Base-by-base conservation (phyloP, 2,113 vertebrate species). In the Macquaria ambigua region DNA sequence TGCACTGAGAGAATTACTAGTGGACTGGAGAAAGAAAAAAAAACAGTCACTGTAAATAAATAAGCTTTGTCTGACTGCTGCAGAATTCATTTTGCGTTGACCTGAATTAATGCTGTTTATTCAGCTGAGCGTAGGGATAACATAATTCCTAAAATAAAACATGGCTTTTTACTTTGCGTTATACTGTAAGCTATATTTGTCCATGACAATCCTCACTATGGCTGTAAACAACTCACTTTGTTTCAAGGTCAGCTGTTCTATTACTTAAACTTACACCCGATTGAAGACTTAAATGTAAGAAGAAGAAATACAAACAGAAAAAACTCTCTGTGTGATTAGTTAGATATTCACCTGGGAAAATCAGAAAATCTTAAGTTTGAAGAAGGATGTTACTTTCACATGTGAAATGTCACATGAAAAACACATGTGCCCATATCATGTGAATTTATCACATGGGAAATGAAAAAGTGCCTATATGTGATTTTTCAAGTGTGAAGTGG, bases 51-150 rank as follows among this genome's bases (percentile, higher is more conserved):
- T 69, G 79, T 69, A 89, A 87, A 90, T 69, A 89, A 87, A 90
- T 87, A 87, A 50, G 34, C 63, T 68, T 62, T 25, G 16, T 77
- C 55, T 46, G 85, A 83, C 77, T 63, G 88, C 77, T 71, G 86
- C 75, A 79, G 61, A 79, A 86, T 73, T 55, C 68, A 79, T 89
- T 90, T 70, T 23, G 46, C 8, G 20, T n/a, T 87, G 87, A 93
- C 86, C 93, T 83, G 82, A 83, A 89, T 91, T 87, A 79, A 87
- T 79, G 68, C 46, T 4, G 87, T 87, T 88, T 87, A 85, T 46
- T 87, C 87, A 81, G 79, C 61, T 14, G 72, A 77, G 79, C 63
- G 62, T 1, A 25, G 63, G 79, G 72, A 77, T 55, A 74, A 85
- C 77, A 75, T 31, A 15, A 72, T 78, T 63, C 58, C 63, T 61